A percentile compares a stretch with the other conserved stretches of the same genome.
Evolutionary conservation across 2,888 invertebrate species (phyloP).

Genomic region (Entomobrya multifasciata): DNA sequence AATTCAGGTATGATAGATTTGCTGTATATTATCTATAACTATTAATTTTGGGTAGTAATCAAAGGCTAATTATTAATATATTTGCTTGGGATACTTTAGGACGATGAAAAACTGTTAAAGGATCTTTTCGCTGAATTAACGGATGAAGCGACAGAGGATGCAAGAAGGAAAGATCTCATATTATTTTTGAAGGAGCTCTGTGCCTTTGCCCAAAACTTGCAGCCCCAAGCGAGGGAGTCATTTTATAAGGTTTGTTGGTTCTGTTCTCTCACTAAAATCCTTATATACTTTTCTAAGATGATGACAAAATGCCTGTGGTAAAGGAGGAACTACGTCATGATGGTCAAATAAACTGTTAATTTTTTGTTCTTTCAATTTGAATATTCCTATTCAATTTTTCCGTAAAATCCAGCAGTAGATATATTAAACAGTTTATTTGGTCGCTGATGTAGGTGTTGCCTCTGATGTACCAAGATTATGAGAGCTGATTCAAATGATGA

Average conservation of each 20-base stretch:
- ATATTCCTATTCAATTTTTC: conserved; percentile 22
- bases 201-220: conserved; percentile 98
- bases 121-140: conserved; percentile 96
- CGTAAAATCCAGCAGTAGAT: background rate
- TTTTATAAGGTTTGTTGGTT: conserved; percentile 98
- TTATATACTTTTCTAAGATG: too few species aligned
- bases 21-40: background rate
- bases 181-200: conserved; percentile 99
- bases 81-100: conserved; percentile 84
- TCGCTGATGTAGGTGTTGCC: conserved; percentile 69
- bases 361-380: conserved; percentile 38
- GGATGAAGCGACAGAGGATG: conserved; percentile 91
- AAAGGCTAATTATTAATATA: too few species aligned
- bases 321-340: conserved; percentile 52
- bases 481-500: conserved; percentile 76
- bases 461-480: conserved; percentile 79
- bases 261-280: too few species aligned
- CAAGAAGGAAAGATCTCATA: conserved; percentile 95
- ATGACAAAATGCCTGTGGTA: conserved; percentile 74
- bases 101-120: conserved; percentile 97
- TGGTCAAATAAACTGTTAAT: conserved; percentile 43
- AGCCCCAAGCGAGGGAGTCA: conserved; percentile 97
- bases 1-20: conserved; percentile 85
- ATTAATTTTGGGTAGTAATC: too few species aligned
- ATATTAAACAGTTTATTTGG: conserved; percentile 41